Evolutionary conservation across 2,797 vertebrate species (phyloP), one percentile per base, ranked within the genome.

Genomic region (Silurus lanzhouensis): DNA sequence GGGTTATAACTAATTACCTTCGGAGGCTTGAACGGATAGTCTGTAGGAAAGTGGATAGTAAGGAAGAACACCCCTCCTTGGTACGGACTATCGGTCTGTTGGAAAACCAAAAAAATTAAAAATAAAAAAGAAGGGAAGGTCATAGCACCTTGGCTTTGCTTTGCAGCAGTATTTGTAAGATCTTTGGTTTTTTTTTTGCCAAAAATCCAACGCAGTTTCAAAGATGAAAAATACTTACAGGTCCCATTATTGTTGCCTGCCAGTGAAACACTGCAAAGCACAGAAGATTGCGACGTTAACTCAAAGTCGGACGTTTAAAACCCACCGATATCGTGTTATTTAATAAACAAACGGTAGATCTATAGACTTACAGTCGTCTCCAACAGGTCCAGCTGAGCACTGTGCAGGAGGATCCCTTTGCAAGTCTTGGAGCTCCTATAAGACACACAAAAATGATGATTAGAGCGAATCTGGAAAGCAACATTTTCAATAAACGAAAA

Each of bases 211-310:
- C 44, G 3, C 7, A 75, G 44, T 3, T 83, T 67, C 60, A 71
- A 82, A 81, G 9, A 66, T 70, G 81, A n/a, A 44, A 84, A 84
- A 92, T 94, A 97, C 97, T 98, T 95, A 98, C 97, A 90, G 97
- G 97, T 92, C 97, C 97, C 97, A 98, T 98, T 94, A 98, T 98
- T 88, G 97, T 98, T 57, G 97, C 97, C 93, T 98, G 97, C 97
- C 97, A 98, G 60, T 97, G 97, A 95, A 98, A 98, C 95, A 98
- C 97, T 98, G 94, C 78, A 95, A 95, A 84, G 52, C 86, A 90
- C 70, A 20, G n/a, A 15, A 84, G 67, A 88, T 77, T 71, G 3
- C 20, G 75, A 22, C 55, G 57, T 79, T 64, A 79, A 63, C 12
- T 7, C 10, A 6, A 78, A 10, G 60, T 61, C 10, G 3, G 7